Evolutionary conservation across 1,140 invertebrate genomes (phyloP).

Genomic region (Drosophila cardini): DNA sequence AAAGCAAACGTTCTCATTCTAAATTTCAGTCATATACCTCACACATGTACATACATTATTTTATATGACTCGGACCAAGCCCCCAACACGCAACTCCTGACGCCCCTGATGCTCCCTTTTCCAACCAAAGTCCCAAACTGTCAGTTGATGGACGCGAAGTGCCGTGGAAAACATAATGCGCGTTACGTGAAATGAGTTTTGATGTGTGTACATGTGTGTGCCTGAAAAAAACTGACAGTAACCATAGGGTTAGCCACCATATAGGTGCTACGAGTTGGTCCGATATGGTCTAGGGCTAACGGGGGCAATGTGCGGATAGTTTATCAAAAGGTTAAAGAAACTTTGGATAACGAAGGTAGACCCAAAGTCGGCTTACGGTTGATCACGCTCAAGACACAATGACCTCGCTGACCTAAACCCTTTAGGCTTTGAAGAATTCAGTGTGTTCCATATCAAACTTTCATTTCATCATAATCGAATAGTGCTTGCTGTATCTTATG

Average conservation of each 20-base stretch:
- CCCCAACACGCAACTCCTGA: slow-evolving; percentile 31
- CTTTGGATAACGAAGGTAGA: too few species aligned
- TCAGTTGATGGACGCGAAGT: slow-evolving; percentile 74
- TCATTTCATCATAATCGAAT: slow-evolving; percentile 8
- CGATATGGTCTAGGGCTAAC: slow-evolving; percentile 63
- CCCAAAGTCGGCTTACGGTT: too few species aligned
- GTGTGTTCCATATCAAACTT: not conserved
- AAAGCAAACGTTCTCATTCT: slow-evolving; percentile 14
- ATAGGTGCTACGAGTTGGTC: slow-evolving; percentile 51
- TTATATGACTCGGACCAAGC: slow-evolving; percentile 39
- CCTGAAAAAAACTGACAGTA: slow-evolving; percentile 46
- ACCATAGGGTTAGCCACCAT: slow-evolving; percentile 44
- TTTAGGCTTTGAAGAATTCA: not conserved
- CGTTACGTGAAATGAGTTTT: slow-evolving; percentile 79
- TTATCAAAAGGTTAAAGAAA: not conserved
- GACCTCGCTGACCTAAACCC: too few species aligned
- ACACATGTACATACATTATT: not conserved
- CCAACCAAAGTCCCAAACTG: slow-evolving; percentile 49
- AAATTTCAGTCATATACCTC: slow-evolving; percentile 5
- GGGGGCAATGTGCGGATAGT: slow-evolving; percentile 44
- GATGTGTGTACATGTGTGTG: slow-evolving; percentile 56
- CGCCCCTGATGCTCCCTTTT: not conserved
- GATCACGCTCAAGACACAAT: too few species aligned
- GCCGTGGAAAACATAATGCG: slow-evolving; percentile 79
- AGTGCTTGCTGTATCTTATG: not conserved